Base-by-base conservation (phyloP, 1,140 invertebrate genomes). In the Rhagoletis pomonella region DNA sequence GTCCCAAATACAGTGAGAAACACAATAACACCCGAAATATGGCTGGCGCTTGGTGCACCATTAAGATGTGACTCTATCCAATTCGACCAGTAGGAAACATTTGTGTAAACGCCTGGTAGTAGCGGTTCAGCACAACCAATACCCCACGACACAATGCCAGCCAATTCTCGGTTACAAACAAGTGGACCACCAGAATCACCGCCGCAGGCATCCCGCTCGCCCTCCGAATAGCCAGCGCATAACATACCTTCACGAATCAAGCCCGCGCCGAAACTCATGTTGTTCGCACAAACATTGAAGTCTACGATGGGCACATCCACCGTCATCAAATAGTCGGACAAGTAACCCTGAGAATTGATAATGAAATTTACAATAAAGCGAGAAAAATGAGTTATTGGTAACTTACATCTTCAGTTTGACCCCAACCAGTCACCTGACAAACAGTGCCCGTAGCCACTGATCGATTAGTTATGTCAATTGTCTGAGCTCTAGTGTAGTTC, bases 111-210 rank as follows among this genome's bases (percentile, higher is more conserved):
- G 17, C 96, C 96, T 0, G 96, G 96, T 89, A 95, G 94, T 2
- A 89, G 86, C 0, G 95, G 94, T 77, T 92, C 89, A 3, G 95
- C 96, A 89, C 96, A 97, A 1, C 94, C 94, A 77, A 94, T 94
- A 62, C 96, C 96, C 95, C 96, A 97, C 44, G 96, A 96, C 0
- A 95, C 95, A 17, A 97, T 91, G 12, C 96, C 96, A 44, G 95
- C 94, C 86, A 96, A 93, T 64, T 93, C 90, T 6, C 92, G 93
- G 59, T 93, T 89, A 88, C 93, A 93, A 12, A 94, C 91, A 86
- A 96, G 89, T 3, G 95, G 95, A 2, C 95, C 95, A 3, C 95
- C 95, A 50, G 95, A 95, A 89, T 96, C 95, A 89, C 94, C 91
- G 0, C 29, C 39, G 73, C 92, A 93, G 47, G 92, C 89, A 86